A percentile compares a stretch with the other conserved stretches of the same genome.
These are phyloP conservation scores for Thamnophis sirtalis DNA, from an alignment of 2,113 vertebrate species.

Conservation along the genomic window DNA sequence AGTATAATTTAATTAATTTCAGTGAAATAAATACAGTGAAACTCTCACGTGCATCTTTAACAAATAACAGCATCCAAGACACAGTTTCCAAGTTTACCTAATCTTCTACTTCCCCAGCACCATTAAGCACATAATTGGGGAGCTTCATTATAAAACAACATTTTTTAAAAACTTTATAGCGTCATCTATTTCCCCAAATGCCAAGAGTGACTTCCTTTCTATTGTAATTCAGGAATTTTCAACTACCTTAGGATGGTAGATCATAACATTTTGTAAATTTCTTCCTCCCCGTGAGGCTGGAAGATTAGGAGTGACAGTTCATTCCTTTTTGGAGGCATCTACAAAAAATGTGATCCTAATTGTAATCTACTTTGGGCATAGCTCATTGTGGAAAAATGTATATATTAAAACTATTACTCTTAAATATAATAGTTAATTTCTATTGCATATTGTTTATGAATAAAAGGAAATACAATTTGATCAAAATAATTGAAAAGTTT, in stretches of 20 bases:
- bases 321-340: not conserved
- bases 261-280: not conserved
- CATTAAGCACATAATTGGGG: not conserved
- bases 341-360: not conserved
- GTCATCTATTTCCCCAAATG: not conserved
- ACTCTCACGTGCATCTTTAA: not conserved
- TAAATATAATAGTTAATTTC: not conserved
- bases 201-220: not conserved
- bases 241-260: not conserved
- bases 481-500: not conserved
- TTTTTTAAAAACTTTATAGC: not conserved
- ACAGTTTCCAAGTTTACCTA: not conserved
- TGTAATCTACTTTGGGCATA: not conserved
- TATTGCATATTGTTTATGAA: not conserved
- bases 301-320: not conserved
- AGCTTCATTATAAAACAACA: not conserved
- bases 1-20: not conserved
- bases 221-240: not conserved
- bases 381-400: not conserved
- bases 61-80: not conserved
- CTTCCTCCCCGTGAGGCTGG: not conserved
- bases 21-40: not conserved
- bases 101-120: not conserved
- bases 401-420: not conserved
- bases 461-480: not conserved